Conservation (phyloP, 92 coral and sea anemone genomes). For the Phymanthus crucifer region DNA sequence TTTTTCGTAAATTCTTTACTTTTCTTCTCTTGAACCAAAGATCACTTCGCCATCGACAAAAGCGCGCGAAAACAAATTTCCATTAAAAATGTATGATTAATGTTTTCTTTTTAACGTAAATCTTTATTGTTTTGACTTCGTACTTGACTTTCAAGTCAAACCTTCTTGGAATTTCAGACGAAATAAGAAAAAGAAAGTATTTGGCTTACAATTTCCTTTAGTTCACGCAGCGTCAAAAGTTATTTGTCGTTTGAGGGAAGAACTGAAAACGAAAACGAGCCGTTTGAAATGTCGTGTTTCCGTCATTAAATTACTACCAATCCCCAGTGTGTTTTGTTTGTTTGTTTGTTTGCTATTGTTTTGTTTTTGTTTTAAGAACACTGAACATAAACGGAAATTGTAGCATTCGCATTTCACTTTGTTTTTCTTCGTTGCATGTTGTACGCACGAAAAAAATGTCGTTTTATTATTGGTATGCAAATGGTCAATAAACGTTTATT, state of each 20-base stretch:
- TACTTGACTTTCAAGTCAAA: neutral
- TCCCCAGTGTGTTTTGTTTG: neutral
- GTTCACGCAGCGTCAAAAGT: neutral
- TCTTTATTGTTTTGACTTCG: neutral
- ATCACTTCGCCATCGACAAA: neutral
- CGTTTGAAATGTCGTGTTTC: neutral
- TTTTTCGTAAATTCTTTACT: neutral
- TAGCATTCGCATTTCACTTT: neutral
- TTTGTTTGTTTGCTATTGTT: no score
- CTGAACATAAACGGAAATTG: slow-evolving; percentile 1
- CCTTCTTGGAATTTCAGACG: neutral
- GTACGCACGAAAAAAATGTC: no score
- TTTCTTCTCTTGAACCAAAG: neutral
- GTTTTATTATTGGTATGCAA: no score
- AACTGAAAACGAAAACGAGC: slow-evolving; percentile 2
- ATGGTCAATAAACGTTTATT: no score
- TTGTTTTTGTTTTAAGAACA: no score
- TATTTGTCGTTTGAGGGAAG: neutral
- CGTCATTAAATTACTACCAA: neutral
- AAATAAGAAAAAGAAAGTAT: slow-evolving; percentile 1
- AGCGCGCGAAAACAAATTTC: slow-evolving; percentile 6
- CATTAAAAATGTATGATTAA: neutral
- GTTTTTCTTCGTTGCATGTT: neutral
- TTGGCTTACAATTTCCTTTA: neutral
- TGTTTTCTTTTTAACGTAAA: neutral